Base-by-base conservation (phyloP, 2,888 invertebrate species). In the Formica aserva region DNA sequence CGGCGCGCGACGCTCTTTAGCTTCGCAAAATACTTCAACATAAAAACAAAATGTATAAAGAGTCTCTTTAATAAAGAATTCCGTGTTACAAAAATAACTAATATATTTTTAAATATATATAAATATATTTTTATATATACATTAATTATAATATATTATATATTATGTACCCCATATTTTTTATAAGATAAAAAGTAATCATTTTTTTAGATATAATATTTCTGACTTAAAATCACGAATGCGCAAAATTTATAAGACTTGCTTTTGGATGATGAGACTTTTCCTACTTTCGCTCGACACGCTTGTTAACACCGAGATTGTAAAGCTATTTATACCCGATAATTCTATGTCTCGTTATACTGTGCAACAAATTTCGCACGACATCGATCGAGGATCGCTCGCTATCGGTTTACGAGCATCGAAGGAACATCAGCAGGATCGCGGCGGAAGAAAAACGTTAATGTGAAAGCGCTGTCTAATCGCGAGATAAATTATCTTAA, bases 401-500 rank as follows among this genome's bases (percentile, higher is more conserved):
- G 72, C 60, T 78, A 35, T 71, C 45, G 32, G 57, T 78, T 78
- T 71, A 71, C 60, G 78, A 71, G 71, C 71, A 45, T 38, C 26
- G 8, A 18, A n/a, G 11, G 5, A 22, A 45, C 15, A 15, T 13
- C 29, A 29, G 15, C 32, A 35, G 13, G 26, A 45, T 41, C 45
- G 32, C 45, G n/a, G 38, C 29, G n/a, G 32, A 11, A 45, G 18
- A 72, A 72, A 80, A 80, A 80, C 41, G 35, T 45, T 80, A 80
- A 80, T 80, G 78, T 60, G 60, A 80, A 80, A 80, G 72, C 78
- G 72, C 60, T 72, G 78, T 80, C 78, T 80, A 80, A 80, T 80
- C 78, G 78, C 45, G 60, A 26, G 45, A 80, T 80, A 80, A 80
- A 80, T 78, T 80, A 80, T 72, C 60, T 72, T 72, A 72, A 72